These are phyloP conservation scores for Ambastaia sidthimunki DNA, from an alignment of 2,797 vertebrate species.

Conservation along the genomic window DNA sequence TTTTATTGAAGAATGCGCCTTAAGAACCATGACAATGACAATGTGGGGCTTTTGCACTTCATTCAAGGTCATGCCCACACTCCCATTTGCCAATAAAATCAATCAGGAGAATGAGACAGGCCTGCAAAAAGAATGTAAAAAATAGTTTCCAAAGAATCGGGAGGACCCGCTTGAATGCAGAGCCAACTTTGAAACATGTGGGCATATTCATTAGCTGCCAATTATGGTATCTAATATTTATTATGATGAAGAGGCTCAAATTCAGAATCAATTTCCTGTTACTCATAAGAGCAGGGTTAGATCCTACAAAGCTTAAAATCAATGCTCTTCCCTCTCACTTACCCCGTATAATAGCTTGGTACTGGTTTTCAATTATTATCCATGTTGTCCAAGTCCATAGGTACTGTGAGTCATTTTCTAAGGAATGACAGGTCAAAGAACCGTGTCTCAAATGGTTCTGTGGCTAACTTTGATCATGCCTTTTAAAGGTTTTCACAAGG, in stretches of 20 bases:
- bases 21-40: slow-evolving; percentile 32
- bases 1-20: slow-evolving; percentile 11
- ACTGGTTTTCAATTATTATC: slow-evolving; percentile 54
- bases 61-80: slow-evolving; percentile 38
- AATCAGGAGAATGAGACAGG: not conserved
- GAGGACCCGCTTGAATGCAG: slow-evolving; percentile 5
- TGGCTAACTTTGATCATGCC: not conserved
- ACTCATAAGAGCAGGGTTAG: slow-evolving; percentile 38
- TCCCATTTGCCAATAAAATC: slow-evolving; percentile 33
- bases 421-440: slow-evolving; percentile 17
- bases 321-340: slow-evolving; percentile 47
- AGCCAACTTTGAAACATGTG: not conserved
- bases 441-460: slow-evolving; percentile 17
- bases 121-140: not conserved
- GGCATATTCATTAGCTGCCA: slow-evolving; percentile 40
- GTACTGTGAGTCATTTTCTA: slow-evolving; percentile 36
- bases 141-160: not conserved
- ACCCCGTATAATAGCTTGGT: slow-evolving; percentile 48
- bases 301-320: slow-evolving; percentile 56
- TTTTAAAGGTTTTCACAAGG: not conserved
- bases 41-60: not conserved
- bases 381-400: slow-evolving; percentile 39
- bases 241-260: slow-evolving; percentile 53
- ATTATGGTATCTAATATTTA: slow-evolving; percentile 54
- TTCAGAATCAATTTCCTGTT: slow-evolving; percentile 53